Conservation (phyloP, 1,140 invertebrate genomes). For the Meloidogyne hapla region DNA sequence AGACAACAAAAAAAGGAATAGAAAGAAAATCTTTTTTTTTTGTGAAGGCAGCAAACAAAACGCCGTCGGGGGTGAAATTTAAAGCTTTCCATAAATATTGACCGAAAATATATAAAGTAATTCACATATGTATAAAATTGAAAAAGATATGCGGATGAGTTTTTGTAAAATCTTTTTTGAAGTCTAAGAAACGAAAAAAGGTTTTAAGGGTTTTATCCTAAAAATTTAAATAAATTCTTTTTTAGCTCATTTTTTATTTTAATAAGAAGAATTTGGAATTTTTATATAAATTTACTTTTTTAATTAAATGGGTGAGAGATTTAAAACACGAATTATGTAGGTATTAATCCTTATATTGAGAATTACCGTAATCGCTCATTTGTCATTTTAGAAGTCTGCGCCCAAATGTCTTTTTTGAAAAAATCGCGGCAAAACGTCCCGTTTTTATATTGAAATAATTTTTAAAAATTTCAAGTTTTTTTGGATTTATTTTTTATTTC, state of each 20-base stretch:
- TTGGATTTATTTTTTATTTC: background rate
- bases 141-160: background rate
- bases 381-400: background rate
- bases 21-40: background rate
- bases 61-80: background rate
- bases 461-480: too few relatives aligned
- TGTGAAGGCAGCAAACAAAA: background rate
- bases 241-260: too few relatives aligned
- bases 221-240: too few relatives aligned
- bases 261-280: too few relatives aligned
- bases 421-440: too few relatives aligned
- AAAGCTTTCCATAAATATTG: conserved; percentile 3
- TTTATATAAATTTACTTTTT: too few relatives aligned
- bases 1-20: background rate
- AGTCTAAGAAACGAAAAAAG: background rate
- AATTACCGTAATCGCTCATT: too few relatives aligned
- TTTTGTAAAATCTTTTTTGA: background rate
- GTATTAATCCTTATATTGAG: too few relatives aligned
- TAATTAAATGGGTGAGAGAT: too few relatives aligned
- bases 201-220: too few relatives aligned
- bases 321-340: too few relatives aligned
- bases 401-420: background rate
- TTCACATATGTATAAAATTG: background rate
- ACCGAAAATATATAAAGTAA: background rate
- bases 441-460: too few relatives aligned